These are phyloP conservation scores for Pyrgus malvae DNA, from an alignment of 2,888 invertebrate genomes.

Conservation along the genomic window DNA sequence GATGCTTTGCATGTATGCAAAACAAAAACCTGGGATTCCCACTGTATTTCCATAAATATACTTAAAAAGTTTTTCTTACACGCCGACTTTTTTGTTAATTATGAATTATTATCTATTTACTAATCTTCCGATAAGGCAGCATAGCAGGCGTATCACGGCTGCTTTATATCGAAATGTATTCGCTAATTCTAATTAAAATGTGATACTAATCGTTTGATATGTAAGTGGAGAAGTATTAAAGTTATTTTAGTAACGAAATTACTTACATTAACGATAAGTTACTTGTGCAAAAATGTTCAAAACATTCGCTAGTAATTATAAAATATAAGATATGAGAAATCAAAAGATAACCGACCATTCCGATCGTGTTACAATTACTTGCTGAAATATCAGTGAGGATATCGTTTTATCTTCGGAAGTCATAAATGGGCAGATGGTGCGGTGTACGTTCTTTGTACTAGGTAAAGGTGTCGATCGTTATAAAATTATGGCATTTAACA, in stretches of 20 bases:
- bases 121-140: slow-evolving; percentile 18
- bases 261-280: slow-evolving; percentile 3
- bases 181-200: slow-evolving; percentile 12
- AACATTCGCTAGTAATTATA: neutral
- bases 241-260: slow-evolving; percentile 1
- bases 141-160: neutral
- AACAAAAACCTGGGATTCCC: slow-evolving; percentile 19
- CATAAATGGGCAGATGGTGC: slow-evolving; percentile 37
- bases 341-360: slow-evolving; percentile 34
- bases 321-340: slow-evolving; percentile 1
- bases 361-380: slow-evolving; percentile 38
- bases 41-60: slow-evolving; percentile 1
- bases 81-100: slow-evolving; percentile 12
- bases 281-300: neutral
- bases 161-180: slow-evolving; percentile 4
- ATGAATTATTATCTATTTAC: slow-evolving; percentile 12
- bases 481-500: slow-evolving; percentile 76
- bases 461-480: slow-evolving; percentile 74
- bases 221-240: neutral
- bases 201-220: slow-evolving; percentile 5
- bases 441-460: slow-evolving; percentile 24
- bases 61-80: slow-evolving; percentile 4
- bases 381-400: slow-evolving; percentile 43
- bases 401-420: slow-evolving; percentile 29
- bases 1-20: slow-evolving; percentile 2